Evolutionary conservation across 2,888 invertebrate genomes (phyloP).

Genomic region (Thecophora atra): DNA sequence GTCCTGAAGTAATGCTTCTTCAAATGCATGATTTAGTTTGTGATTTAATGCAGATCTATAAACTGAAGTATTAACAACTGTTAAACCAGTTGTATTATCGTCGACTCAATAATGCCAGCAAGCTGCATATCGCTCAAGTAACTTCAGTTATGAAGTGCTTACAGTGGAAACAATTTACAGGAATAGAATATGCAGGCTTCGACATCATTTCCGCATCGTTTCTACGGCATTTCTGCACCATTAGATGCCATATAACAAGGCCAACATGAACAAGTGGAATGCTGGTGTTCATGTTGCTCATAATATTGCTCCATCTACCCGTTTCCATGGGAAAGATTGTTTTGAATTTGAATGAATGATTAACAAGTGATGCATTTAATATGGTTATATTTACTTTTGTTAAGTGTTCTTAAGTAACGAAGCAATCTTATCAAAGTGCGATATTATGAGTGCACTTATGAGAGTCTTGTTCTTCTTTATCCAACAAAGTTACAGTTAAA

Average conservation of each 20-base stretch:
- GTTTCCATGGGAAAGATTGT: background rate
- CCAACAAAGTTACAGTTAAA: too few species aligned
- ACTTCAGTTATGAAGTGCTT: background rate
- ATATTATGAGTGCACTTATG: background rate
- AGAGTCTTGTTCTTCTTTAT: background rate
- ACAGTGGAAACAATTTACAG: slow-evolving; percentile 4
- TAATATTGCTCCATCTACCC: too few species aligned
- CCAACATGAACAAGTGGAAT: background rate
- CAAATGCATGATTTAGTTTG: too few species aligned
- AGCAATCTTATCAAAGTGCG: background rate
- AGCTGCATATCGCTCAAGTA: background rate
- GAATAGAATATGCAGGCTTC: too few species aligned
- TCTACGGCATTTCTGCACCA: slow-evolving; percentile 14
- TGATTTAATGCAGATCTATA: too few species aligned
- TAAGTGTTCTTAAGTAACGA: background rate
- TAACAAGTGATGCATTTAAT: slow-evolving; percentile 5
- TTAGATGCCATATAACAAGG: slow-evolving; percentile 7
- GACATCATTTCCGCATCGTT: background rate
- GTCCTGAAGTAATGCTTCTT: too few species aligned
- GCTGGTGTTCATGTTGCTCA: background rate
- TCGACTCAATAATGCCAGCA: background rate
- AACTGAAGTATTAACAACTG: too few species aligned
- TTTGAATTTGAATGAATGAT: background rate
- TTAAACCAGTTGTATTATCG: background rate
- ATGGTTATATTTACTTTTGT: slow-evolving; percentile 10